Evolutionary conservation across 1,140 invertebrate species (phyloP).

Genomic region (Tetramorium alpestre): DNA sequence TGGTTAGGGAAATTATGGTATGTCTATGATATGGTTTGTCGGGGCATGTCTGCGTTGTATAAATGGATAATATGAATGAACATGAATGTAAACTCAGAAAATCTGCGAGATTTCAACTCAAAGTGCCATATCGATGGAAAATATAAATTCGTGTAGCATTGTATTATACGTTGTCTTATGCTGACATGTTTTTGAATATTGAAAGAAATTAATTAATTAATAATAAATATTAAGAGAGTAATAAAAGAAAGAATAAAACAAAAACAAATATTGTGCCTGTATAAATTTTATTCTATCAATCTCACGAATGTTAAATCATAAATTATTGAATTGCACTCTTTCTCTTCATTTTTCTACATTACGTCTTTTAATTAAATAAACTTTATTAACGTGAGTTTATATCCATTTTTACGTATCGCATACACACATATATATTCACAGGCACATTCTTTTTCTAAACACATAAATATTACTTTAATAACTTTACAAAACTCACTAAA

Average conservation of each 20-base stretch:
- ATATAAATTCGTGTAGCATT: neutral
- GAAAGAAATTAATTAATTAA: neutral
- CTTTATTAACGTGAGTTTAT: neutral
- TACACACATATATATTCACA: too few relatives aligned
- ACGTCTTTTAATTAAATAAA: neutral
- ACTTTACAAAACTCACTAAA: neutral
- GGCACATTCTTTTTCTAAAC: neutral
- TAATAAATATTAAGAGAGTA: neutral
- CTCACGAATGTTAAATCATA: neutral
- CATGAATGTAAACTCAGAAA: neutral
- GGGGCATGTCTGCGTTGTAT: neutral
- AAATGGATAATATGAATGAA: constrained; percentile 14
- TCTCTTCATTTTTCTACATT: neutral
- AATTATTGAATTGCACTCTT: neutral
- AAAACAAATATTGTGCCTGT: neutral
- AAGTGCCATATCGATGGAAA: neutral
- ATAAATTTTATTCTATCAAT: neutral
- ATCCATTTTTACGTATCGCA: neutral
- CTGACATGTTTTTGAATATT: neutral
- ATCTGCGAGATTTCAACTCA: neutral
- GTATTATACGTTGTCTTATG: neutral
- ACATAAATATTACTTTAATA: constrained; percentile 30
- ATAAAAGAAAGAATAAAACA: neutral
- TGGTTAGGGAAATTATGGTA: constrained; percentile 58
- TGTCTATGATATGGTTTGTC: constrained; percentile 20